Evolutionary conservation across 2,113 vertebrate species (phyloP), one percentile per base, ranked within the genome.

Genomic region (Proterorhinus semilunaris): DNA sequence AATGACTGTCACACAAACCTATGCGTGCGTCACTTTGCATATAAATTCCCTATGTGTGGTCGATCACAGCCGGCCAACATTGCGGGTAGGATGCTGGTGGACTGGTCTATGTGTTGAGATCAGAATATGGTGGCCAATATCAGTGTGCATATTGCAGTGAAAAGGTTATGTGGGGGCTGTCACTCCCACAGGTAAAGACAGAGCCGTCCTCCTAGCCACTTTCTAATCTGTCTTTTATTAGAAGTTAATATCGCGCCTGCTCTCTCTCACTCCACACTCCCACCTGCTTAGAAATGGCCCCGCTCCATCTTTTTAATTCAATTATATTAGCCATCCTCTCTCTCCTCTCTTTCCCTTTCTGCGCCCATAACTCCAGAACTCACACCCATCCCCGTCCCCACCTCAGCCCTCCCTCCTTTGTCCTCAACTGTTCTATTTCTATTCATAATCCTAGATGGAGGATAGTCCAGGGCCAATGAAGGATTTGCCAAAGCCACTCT

Each of bases 191-290:
- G 88, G 85, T 88, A 86, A 87, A 90, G 87, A 84, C 88, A 83
- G 73, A 86, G 82, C 80, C 80, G 83, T 86, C 85, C 80, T 86
- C 85, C 88, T 80, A 81, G 84, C 81, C 87, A 88, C 85, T 90
- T 88, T 90, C 88, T 91, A 89, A 91, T 91, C 90, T 90, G 78
- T 91, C 90, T 91, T 90, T 91, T 91, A 91, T 91, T 91, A 90
- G 90, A 91, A 90, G 86, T 91, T 91, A 88, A 89, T 91, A 90
- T 90, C 85, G 83, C 54, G 77, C 85, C 87, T 71, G 86, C 86
- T 90, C 77, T 83, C 81, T 85, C 82, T 86, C 80, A 86, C 82
- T 87, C 77, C 82, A 80, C 83, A 88, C 87, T 90, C 88, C 85
- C 89, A 90, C 88, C 89, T 89, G 89, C 89, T 86, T 86, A 90